A percentile compares a stretch with the other conserved stretches of the same genome.
These are phyloP conservation scores for Musca domestica DNA, from an alignment of 1,140 invertebrate genomes.

Conservation along the genomic window DNA sequence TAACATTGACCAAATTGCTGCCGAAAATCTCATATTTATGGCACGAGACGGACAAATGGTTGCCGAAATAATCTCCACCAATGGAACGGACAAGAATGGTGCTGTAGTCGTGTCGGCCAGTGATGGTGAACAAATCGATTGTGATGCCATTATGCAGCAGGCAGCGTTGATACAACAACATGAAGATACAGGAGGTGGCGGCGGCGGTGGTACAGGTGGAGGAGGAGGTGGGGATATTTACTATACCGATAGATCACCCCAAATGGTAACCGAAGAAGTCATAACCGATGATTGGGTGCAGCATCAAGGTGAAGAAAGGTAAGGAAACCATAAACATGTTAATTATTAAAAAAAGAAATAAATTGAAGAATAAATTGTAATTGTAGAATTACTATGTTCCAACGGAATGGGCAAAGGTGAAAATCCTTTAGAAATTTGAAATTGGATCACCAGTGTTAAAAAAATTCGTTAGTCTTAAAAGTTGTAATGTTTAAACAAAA, in stretches of 20 bases:
- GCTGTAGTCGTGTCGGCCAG: constrained; percentile 54
- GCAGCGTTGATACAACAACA: constrained; percentile 18
- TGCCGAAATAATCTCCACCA: constrained; percentile 43
- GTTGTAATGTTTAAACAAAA: no score
- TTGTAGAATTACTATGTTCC: no score
- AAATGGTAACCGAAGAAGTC: constrained; percentile 69
- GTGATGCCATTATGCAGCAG: constrained; percentile 26
- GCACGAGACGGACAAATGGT: constrained; percentile 56
- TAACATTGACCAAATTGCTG: constrained; percentile 60
- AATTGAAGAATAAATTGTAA: no score
- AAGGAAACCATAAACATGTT: constrained; percentile 33
- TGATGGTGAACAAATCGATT: constrained; percentile 49
- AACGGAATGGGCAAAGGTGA: no score
- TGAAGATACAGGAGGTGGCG: constrained; percentile 12
- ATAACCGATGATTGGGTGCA: constrained; percentile 75
- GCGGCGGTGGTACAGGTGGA: constrained; percentile 53
- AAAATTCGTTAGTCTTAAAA: no score
- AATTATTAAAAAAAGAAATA: no score
- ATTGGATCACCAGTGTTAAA: no score
- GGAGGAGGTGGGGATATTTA: not conserved
- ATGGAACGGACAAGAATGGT: constrained; percentile 55
- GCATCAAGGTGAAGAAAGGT: constrained; percentile 69
- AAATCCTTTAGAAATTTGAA: no score
- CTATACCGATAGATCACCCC: constrained; percentile 30
- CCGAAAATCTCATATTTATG: constrained; percentile 62